These are phyloP conservation scores for Cyprinus carpio DNA, from an alignment of 2,113 vertebrate species.

Conservation along the genomic window DNA sequence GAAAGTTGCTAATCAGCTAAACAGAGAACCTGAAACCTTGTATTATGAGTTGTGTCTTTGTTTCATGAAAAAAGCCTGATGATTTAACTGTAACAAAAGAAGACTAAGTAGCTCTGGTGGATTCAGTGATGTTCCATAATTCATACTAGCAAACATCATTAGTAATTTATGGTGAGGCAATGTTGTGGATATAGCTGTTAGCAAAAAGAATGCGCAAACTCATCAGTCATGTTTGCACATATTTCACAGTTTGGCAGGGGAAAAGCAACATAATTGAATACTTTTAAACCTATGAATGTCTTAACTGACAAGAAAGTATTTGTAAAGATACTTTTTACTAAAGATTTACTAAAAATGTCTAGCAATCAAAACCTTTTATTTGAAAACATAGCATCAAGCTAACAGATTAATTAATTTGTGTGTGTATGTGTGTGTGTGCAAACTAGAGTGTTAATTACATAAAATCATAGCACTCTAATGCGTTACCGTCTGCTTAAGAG, in stretches of 20 bases:
- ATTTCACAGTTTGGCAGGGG: neutral
- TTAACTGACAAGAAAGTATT: neutral
- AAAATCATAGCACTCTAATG: neutral
- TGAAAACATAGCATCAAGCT: neutral
- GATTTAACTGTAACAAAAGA: slow-evolving; percentile 24
- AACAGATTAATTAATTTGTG: neutral
- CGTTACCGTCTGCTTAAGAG: neutral
- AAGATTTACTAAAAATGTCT: neutral
- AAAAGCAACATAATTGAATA: neutral
- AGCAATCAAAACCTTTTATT: neutral
- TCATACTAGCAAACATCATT: slow-evolving; percentile 40
- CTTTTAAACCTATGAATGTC: neutral
- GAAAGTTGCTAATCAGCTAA: neutral
- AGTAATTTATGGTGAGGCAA: slow-evolving; percentile 38
- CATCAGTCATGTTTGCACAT: slow-evolving; percentile 13
- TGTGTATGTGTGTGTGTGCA: no score
- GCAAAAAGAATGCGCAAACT: neutral
- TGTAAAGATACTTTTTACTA: neutral
- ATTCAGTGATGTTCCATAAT: slow-evolving; percentile 36
- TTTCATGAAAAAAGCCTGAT: slow-evolving; percentile 13
- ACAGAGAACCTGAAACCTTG: neutral
- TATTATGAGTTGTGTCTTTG: neutral
- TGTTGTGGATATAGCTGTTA: slow-evolving; percentile 2
- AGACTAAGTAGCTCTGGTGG: neutral
- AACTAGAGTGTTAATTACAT: neutral